phyloP scores from a whole-genome alignment of 2,113 vertebrate species.

The Rousettus leschenaultii region DNA sequence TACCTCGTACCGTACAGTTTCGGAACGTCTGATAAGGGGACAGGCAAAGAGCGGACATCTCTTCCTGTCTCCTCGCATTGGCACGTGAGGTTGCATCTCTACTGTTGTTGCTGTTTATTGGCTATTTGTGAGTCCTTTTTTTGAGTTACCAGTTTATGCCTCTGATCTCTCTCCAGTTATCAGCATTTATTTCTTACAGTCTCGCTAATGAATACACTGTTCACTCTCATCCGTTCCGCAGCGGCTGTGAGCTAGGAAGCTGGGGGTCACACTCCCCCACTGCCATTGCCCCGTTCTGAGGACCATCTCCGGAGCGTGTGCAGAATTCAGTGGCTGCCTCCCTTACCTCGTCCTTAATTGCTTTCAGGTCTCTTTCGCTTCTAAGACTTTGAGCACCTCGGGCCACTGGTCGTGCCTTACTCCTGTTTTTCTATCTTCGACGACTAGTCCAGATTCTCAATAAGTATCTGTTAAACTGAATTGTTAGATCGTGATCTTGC shows the following conservation, averaged over 20 bases:
- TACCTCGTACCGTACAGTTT: accelerated
- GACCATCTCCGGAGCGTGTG: neutral
- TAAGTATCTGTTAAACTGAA: neutral
- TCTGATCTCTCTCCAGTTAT: neutral
- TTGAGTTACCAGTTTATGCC: neutral
- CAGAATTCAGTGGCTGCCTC: accelerated
- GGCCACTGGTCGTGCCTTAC: neutral
- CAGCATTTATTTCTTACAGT: neutral
- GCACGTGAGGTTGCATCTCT: neutral
- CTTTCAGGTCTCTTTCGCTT: neutral
- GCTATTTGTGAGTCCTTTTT: neutral
- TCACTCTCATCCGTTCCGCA: too few species aligned
- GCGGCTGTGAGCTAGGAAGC: neutral
- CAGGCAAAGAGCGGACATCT: neutral
- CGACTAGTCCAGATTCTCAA: neutral
- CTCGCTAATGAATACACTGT: neutral
- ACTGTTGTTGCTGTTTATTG: neutral
- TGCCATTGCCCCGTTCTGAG: neutral
- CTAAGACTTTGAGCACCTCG: neutral
- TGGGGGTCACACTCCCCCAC: accelerated
- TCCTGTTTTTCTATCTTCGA: neutral
- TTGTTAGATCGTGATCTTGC: neutral
- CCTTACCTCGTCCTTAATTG: accelerated
- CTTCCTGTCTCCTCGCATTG: neutral
- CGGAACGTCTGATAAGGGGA: neutral